Evolutionary conservation across 1,140 invertebrate genomes (phyloP), one percentile per base, ranked within the genome.

Genomic region (Lepidotrigona ventralis): DNA sequence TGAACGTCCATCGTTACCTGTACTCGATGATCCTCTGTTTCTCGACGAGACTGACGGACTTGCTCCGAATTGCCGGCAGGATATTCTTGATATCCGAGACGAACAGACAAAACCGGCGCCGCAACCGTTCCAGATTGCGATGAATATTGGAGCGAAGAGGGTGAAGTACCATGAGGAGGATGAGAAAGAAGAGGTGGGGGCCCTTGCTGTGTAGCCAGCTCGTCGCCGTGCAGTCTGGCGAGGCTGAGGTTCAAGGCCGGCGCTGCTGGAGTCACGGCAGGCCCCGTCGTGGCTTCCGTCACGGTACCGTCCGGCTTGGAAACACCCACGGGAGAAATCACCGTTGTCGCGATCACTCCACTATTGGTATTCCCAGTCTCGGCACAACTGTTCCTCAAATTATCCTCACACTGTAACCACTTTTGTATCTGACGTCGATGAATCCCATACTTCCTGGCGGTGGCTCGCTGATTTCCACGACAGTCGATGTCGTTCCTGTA

Each of bases 371-470:
- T 77, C 86, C 93, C 91, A 86, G 89, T 88, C 88, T 95, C 95
- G 66, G 95, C 93, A 73, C 97, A 95, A 75, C 95, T 96, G 72
- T 95, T 97, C 87, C 96, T 95, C 60, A 98, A 93, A 89, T 96
- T 96, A 56, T 95, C 95, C 92, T 98, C 97, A 87, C 96, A 97
- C 93, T 98, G 97, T 78, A 98, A 92, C 97, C 97, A 98, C 94
- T 98, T 98, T 92, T 98, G 97, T 77, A 98, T 98, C 92, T 98
- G 97, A 51, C 97, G 95, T 21, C 97, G 95, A 91, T 98, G 97
- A 74, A 98, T 98, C 26, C 97, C 97, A 91, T 98, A 98, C 92
- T 98, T 98, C 82, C 97, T 95, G 11, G 97, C 97, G 2, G 97
- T 98, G 0, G 97, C 97, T 23, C 97, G 94, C 90, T 98, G 97